Base-by-base conservation (phyloP, 2,113 vertebrate genomes). In the Oenanthe melanoleuca region DNA sequence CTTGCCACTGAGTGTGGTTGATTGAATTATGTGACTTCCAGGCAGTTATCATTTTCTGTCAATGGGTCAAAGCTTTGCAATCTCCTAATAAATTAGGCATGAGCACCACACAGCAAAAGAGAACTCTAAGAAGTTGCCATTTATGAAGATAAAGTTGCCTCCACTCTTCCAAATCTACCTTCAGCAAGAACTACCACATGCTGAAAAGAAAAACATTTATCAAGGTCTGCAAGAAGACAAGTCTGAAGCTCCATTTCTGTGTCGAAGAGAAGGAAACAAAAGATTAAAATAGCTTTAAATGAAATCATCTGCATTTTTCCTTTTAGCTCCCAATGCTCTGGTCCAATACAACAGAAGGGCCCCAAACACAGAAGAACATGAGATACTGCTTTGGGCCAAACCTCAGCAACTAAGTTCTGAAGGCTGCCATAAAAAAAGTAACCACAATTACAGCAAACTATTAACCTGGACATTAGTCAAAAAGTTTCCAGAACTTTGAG, bases 81-180 rank as follows among this genome's bases (percentile, higher is more conserved):
- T 88, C 14, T 23, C 56, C 44, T 70, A 73, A 86, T 74, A 80
- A 94, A 94, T 86, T 83, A 88, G 47, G 64, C 52, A 70, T 37
- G 26, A 88, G 34, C 69, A 92, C 24, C 33, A 52, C 31, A 53
- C 21, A 88, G 80, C 26, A 52, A 33, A 14, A 90, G 42, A 92
- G 52, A 92, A 69, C 17, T 47, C 45, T 29, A 64, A 73, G 72
- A 92, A 70, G 24, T 38, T 4, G 0, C 29, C 5, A 1, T 80
- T 94, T 92, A 91, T 64, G 87, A 92, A 87, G 47, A 87, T 73
- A 86, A 89, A 86, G 59, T 73, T 77, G 24, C 72, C 24, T 86
- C n/a, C 12, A 31, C 23, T 92, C 67, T 60, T 49, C 45, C 40
- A 89, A 80, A 89, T 72, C n/a, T 63, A 74, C 49, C 44, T 86